A percentile compares a stretch with the other conserved stretches of the same genome.
Conservation (phyloP, 2,113 vertebrate species). For the Dendrocopos noguchii region DNA sequence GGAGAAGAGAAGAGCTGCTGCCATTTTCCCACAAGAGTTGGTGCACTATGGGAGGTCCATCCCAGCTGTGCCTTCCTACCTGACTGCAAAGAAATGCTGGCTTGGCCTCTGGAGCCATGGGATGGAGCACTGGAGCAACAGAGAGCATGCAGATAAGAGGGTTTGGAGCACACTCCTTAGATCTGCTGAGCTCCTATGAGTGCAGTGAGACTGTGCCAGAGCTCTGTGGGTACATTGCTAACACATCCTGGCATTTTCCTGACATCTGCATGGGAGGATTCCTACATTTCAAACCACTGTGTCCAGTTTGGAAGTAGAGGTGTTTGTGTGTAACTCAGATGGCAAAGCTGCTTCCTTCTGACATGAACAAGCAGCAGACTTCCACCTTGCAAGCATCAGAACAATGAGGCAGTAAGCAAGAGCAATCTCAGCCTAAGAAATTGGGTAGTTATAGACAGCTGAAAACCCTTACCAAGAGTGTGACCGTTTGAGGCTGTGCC, state of each 20-base stretch:
- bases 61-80: neutral
- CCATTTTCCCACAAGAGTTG: neutral
- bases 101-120: neutral
- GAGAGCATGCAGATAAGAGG: too few relatives aligned
- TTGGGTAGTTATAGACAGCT: too few relatives aligned
- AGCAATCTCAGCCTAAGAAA: too few relatives aligned
- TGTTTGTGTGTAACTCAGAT: neutral
- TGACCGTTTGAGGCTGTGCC: too few relatives aligned
- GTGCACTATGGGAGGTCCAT: neutral
- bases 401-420: too few relatives aligned
- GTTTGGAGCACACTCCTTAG: too few relatives aligned
- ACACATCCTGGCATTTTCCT: neutral
- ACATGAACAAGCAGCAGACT: too few relatives aligned
- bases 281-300: neutral
- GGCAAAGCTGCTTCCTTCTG: neutral
- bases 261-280: neutral
- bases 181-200: too few relatives aligned
- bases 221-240: neutral
- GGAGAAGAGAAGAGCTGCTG: neutral
- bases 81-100: slow-evolving; percentile 6
- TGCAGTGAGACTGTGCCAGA: too few relatives aligned
- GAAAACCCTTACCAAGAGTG: too few relatives aligned
- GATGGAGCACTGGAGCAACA: neutral
- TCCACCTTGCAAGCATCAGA: too few relatives aligned
- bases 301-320: neutral